Evolutionary conservation across 2,888 invertebrate genomes (phyloP), one percentile per base, ranked within the genome.

Genomic region (Plutella xylostella): DNA sequence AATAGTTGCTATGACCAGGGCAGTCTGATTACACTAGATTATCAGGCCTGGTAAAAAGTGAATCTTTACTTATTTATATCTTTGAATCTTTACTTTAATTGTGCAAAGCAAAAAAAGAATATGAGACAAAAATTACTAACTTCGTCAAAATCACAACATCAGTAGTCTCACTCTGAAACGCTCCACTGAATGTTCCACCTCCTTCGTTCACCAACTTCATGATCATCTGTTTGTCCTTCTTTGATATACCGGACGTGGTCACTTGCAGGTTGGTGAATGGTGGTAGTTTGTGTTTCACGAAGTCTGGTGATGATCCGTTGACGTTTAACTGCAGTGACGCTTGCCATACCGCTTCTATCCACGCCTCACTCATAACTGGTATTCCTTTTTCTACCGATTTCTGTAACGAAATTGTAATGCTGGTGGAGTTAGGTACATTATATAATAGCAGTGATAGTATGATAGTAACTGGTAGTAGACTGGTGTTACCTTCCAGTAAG

Each of bases 261-360:
- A 96, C 88, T 55, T 88, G 86, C 1, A 95, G 78, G 45, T 92
- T 92, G 50, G 90, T 87, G 67, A 97, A 96, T 0, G 92, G 80
- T 0, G 92, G 92, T 63, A 88, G 53, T 12, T 69, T 74, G 54
- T 86, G 79, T 41, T 72, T 67, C 14, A 86, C 63, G 60, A 94
- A 95, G 43, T 87, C 85, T 0, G 76, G 50, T 50, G 92, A 90
- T 0, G 86, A 78, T 0, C 90, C 92, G 38, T 77, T 78, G 0
- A 92, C 71, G 54, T 88, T 89, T 43, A 85, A 73, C 0, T 68
- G 74, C 35, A 89, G 79, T 43, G 92, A 92, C 2, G 84, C 79
- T 12, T 90, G 78, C 96, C 96, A 97, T 0, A 96, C 90, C 0
- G 88, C 88, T 28, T 89, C 80, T 0, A 97, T 83, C 96, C 97